phyloP scores from a whole-genome alignment of 2,888 invertebrate genomes.

The Rhogogaster chlorosoma region DNA sequence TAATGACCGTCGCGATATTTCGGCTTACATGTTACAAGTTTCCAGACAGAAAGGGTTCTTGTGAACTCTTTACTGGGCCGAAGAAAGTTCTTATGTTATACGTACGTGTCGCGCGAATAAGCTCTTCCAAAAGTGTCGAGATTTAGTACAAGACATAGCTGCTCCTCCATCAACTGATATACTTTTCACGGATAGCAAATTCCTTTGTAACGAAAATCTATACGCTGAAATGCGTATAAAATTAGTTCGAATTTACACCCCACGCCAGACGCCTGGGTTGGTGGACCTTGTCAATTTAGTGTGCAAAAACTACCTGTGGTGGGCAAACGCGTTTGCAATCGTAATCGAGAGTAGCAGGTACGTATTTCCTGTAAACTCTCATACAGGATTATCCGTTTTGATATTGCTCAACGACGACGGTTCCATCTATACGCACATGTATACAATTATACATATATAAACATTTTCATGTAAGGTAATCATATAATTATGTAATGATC shows the following conservation, averaged over 20 bases:
- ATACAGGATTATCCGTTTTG: background rate
- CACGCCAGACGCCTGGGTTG: background rate
- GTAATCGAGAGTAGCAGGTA: background rate
- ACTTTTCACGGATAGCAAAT: background rate
- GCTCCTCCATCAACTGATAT: background rate
- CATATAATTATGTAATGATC: background rate
- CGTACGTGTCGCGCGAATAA: background rate
- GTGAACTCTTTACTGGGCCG: background rate
- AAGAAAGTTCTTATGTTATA: conserved; percentile 10
- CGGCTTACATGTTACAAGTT: background rate
- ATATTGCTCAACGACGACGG: background rate
- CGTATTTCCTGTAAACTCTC: background rate
- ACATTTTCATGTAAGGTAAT: background rate
- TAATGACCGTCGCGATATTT: background rate
- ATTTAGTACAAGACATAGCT: background rate
- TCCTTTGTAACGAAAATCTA: background rate
- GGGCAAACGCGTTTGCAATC: background rate
- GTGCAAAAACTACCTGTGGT: background rate
- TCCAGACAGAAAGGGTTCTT: background rate
- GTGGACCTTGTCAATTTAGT: background rate
- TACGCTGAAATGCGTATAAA: background rate
- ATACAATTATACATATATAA: background rate
- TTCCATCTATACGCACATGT: background rate
- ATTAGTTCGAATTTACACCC: background rate
- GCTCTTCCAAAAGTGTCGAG: background rate